Evolutionary conservation across 2,888 invertebrate species (phyloP).

Genomic region (Tridacna crocea): DNA sequence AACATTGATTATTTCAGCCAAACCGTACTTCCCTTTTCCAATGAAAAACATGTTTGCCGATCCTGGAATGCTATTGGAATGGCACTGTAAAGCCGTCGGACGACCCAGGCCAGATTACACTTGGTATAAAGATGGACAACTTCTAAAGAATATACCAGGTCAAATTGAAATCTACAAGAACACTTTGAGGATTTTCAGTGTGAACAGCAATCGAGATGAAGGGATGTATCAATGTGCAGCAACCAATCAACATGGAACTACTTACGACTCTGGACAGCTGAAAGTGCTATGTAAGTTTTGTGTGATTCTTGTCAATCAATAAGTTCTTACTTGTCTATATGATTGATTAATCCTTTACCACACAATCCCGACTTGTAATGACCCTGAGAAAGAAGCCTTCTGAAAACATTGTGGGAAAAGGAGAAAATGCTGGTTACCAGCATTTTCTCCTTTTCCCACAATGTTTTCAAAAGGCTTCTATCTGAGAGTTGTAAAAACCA

Average conservation of each 20-base stretch:
- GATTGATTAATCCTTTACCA: no score
- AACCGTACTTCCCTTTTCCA: slow-evolving; percentile 55
- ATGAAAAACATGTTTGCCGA: slow-evolving; percentile 51
- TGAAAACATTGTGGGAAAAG: no score
- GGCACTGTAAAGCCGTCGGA: slow-evolving; percentile 55
- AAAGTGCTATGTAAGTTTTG: slow-evolving; percentile 90
- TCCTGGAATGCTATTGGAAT: slow-evolving; percentile 34
- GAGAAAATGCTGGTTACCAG: no score
- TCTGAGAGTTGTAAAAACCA: no score
- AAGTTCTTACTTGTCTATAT: no score
- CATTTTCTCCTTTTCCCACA: no score
- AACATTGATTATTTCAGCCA: slow-evolving; percentile 31
- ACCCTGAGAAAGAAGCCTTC: no score
- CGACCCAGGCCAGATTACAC: slow-evolving; percentile 40
- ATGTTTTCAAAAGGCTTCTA: no score
- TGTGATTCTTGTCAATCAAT: background rate
- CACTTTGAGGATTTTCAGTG: slow-evolving; percentile 64
- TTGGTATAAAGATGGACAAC: slow-evolving; percentile 56
- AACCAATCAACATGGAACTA: slow-evolving; percentile 92
- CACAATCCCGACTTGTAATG: no score
- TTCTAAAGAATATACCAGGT: slow-evolving; percentile 26
- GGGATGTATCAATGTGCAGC: slow-evolving; percentile 98
- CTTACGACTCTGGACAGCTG: slow-evolving; percentile 94
- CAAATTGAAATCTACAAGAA: slow-evolving; percentile 59
- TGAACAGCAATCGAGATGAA: slow-evolving; percentile 87